Base-by-base conservation (phyloP, 2,888 invertebrate species). In the Fragum sueziense region DNA sequence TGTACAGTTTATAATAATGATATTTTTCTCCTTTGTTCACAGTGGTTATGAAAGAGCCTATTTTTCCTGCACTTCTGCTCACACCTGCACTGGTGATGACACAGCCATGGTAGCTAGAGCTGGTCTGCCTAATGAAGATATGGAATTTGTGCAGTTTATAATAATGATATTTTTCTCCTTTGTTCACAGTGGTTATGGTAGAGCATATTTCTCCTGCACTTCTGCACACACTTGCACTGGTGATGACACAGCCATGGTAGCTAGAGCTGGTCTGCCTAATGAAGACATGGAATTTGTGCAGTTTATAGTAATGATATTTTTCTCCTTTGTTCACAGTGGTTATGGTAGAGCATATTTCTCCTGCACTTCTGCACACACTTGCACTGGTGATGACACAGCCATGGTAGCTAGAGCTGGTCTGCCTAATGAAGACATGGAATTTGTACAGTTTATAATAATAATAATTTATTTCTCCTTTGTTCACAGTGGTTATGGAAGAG, bases 101-200 rank as follows among this genome's bases (percentile, higher is more conserved):
- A 97, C 96, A 0, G 99, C 98, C 20, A 97, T 99, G 97, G 96
- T 97, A 0, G 95, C 97, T 14, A 95, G 99, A 77, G 99, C 99
- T 72, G 97, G 97, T 34, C 94, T 99, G 51, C 97, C 97, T 82
- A 97, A 96, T 93, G 97, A 99, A 93, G 99, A 99, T 94, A 95
- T 99, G 95, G 99, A 99, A 94, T 99, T 99, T 92, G 97, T 99
- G 62, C 99, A 99, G 94, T 99, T 99, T n/a, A n/a, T n/a, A n/a
- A n/a, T n/a, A n/a, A n/a, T n/a, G n/a, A n/a, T 47, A 14, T 47
- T 47, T 20, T 14, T 47, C 47, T 47, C 14, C 17, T 47, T n/a
- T 47, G 6, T 9, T 86, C 87, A 2, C 86, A 94, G 94, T 34
- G 95, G 95, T 72, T 95, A 84, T 89, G 95, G 95, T 7, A 95